These are phyloP conservation scores for Cylas formicarius DNA, from an alignment of 1,140 invertebrate species.

Conservation along the genomic window DNA sequence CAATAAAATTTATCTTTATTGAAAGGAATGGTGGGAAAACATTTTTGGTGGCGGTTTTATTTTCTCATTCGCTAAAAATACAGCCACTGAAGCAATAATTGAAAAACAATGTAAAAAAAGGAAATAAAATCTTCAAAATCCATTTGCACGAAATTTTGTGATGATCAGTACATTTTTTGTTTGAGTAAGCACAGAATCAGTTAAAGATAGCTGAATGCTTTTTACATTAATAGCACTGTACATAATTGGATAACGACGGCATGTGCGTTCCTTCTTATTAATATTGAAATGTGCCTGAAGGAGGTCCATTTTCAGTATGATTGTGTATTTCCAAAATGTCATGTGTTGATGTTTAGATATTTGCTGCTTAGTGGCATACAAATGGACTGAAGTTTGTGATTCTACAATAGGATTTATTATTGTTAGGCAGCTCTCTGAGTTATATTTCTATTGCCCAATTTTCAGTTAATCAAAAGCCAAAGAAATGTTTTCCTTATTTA, in stretches of 20 bases:
- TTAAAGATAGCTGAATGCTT: neutral
- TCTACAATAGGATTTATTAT: slow-evolving; percentile 16
- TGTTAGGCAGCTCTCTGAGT: slow-evolving; percentile 15
- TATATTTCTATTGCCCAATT: neutral
- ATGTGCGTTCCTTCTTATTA: slow-evolving; percentile 1
- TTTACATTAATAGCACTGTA: neutral
- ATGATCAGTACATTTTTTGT: neutral
- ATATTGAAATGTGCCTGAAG: neutral
- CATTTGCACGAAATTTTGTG: no score
- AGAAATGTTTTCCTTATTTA: slow-evolving; percentile 2
- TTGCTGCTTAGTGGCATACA: slow-evolving; percentile 18
- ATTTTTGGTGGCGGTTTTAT: no score
- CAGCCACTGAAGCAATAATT: no score
- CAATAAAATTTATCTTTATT: no score
- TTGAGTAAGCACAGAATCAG: neutral
- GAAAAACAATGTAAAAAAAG: no score
- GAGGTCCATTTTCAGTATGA: no score
- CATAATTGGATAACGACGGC: neutral
- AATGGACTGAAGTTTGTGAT: slow-evolving; percentile 21
- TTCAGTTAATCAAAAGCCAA: neutral
- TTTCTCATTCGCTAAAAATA: no score
- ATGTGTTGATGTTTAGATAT: slow-evolving; percentile 11
- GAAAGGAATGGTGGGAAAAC: no score
- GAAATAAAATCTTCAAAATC: no score
- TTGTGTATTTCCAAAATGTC: slow-evolving; percentile 8